phyloP scores from a whole-genome alignment of 2,888 invertebrate genomes.

The Hypomecis atomaria region DNA sequence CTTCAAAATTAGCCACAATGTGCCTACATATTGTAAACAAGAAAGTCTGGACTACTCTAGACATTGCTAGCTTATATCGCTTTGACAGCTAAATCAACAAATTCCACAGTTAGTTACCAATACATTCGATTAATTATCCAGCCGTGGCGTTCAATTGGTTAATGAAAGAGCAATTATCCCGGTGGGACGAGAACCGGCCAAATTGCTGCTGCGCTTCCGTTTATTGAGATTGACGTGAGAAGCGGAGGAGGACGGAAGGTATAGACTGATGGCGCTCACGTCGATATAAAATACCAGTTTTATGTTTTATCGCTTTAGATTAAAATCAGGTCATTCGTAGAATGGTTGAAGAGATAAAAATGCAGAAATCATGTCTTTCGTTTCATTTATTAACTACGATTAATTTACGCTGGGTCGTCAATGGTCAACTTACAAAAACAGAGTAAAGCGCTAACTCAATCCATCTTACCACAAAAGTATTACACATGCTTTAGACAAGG shows the following conservation, averaged over 20 bases:
- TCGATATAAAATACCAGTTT: not conserved
- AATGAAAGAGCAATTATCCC: conserved; percentile 74
- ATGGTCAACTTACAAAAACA: too few species aligned
- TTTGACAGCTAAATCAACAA: not conserved
- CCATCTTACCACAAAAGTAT: too few species aligned
- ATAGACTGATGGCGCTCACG: conserved; percentile 39
- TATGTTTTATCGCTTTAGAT: not conserved
- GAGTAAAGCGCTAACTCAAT: too few species aligned
- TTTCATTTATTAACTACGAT: too few species aligned
- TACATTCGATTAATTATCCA: conserved; percentile 51
- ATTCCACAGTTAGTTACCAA: conserved; percentile 26
- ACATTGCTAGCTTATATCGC: too few species aligned
- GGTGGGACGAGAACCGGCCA: conserved; percentile 53
- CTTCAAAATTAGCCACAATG: too few species aligned
- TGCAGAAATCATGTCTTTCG: too few species aligned
- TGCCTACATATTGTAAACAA: too few species aligned
- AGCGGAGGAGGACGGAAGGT: conserved; percentile 46
- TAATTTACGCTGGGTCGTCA: too few species aligned
- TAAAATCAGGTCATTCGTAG: not conserved
- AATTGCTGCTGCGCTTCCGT: conserved; percentile 66
- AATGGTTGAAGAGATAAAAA: too few species aligned
- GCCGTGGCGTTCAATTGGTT: conserved; percentile 65
- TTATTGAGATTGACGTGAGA: conserved; percentile 81
- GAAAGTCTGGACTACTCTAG: too few species aligned
- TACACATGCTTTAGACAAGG: too few species aligned